A percentile compares a stretch with the other conserved stretches of the same genome.
phyloP scores from a whole-genome alignment of 1,140 invertebrate genomes.

The Melipona quadrifasciata region DNA sequence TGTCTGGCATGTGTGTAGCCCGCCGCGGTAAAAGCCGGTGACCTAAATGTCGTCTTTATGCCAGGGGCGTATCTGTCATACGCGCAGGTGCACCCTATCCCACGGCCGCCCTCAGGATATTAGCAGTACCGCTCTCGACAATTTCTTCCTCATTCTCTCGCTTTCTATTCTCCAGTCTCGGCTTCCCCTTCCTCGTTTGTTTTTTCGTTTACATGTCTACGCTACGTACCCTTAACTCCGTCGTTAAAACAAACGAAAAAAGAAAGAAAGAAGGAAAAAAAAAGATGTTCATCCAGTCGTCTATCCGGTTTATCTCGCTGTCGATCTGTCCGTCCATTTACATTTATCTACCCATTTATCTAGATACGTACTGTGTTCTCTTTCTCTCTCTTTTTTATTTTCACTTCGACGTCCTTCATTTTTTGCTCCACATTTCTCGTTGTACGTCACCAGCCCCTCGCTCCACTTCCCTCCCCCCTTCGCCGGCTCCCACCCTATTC shows the following conservation, averaged over 20 bases:
- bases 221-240: not conserved
- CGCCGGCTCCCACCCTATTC: not conserved
- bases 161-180: constrained; percentile 20
- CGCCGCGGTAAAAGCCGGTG: constrained; percentile 63
- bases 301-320: constrained; percentile 30
- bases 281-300: constrained; percentile 14
- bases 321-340: constrained; percentile 27
- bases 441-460: not conserved
- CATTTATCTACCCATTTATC: constrained; percentile 24
- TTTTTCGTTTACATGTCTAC: not conserved
- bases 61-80: constrained; percentile 69
- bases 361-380: not conserved
- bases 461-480: not conserved
- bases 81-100: constrained; percentile 64
- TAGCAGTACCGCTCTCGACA: constrained; percentile 55
- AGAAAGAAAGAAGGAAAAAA: too few species aligned
- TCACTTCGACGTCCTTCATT: not conserved
- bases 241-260: not conserved
- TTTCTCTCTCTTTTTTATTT: too few species aligned
- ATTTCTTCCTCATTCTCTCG: constrained; percentile 51
- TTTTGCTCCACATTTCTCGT: constrained; percentile 23
- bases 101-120: constrained; percentile 64
- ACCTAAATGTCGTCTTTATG: constrained; percentile 71
- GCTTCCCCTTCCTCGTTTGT: not conserved
- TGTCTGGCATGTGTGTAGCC: constrained; percentile 46